Evolutionary conservation across 2,888 invertebrate genomes (phyloP), one percentile per base, ranked within the genome.

Genomic region (Lottia gigantea): DNA sequence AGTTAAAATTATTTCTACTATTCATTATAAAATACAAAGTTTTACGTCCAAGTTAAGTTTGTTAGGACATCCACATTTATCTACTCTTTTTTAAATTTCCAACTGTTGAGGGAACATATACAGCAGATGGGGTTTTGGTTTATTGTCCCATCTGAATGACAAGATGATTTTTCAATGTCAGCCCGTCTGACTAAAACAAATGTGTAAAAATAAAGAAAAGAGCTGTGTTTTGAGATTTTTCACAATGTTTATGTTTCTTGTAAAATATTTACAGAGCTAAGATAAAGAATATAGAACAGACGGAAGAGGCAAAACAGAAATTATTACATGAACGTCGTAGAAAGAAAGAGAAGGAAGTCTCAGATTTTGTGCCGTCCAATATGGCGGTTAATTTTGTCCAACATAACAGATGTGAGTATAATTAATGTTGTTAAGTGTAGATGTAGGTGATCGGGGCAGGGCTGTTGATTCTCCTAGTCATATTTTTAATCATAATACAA

Each of bases 351-450:
- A 94, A 94, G 0, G 95, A 96, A 0, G 95, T 97, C 0, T 85
- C 85, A 0, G 95, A 95, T 80, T 97, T 98, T 91, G 97, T 98
- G 0, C 98, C 98, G 0, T 96, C 96, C 19, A 98, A 98, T 87
- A 96, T 98, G 94, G 97, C 98, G 15, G 97, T 97, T 0, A 98
- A 98, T 90, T 98, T 98, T 91, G 96, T 96, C 49, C 97, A 98
- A 84, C 97, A 98, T 87, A 97, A 97, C 89, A 92, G 97, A 91
- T 97, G 95, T 95, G 91, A 91, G 92, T 90, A 40, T 40, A 8
- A 1, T 40, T 40, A 40, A n/a, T n/a, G n/a, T n/a, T n/a, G n/a
- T n/a, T n/a, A n/a, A n/a, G n/a, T n/a, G n/a, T n/a, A n/a, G n/a
- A n/a, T n/a, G n/a, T n/a, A n/a, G n/a, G n/a, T n/a, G n/a, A n/a